Base-by-base conservation (phyloP, 1,140 invertebrate genomes). In the Drosophila albomicans region DNA sequence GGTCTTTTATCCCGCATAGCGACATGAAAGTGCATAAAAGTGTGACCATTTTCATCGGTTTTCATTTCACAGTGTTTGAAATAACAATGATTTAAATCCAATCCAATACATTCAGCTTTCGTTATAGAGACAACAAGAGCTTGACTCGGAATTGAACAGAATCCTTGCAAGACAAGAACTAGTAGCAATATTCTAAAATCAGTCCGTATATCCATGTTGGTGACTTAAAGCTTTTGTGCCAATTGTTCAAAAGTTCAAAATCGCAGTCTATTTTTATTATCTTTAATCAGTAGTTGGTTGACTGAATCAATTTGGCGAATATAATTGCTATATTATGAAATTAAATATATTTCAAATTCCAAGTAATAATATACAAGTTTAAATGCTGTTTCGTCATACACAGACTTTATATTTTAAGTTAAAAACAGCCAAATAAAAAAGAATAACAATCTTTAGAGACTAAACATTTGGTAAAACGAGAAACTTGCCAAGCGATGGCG, bases 1-100 rank as follows among this genome's bases (percentile, higher is more conserved):
- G 81, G 77, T 3, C 63, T 8, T 5, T 77, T 73, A 13, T 73
- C 73, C 5, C 43, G 52, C 7, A 84, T 15, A 1, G 13, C 38
- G 7, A 54, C 35, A 8, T 67, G 16, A 43, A 84, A 10, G 54
- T 80, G 68, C 1, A 84, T 8, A 6, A 15, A 32, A 1, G 61
- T 59, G 7, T 43, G 35, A 6, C 77, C 81, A 5, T 72, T 59
- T 6, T 15, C 30, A 51, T 62, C 56, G 28, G 8, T 75, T 0
- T 32, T 41, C 11, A 77, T 30, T 59, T 79, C 58, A n/a, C 81
- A 84, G 2, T 38, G 65, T 8, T 77, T 69, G 1, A 84, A 73
- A 20, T 64, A 51, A 0, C n/a, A 20, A 32, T 79, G 73, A 0
- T 64, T 20, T 1, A 10, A 43, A 35, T 84, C 66, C 0, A 82